Base-by-base conservation (phyloP, 2,797 vertebrate genomes). In the Perdix hodgsoniae region DNA sequence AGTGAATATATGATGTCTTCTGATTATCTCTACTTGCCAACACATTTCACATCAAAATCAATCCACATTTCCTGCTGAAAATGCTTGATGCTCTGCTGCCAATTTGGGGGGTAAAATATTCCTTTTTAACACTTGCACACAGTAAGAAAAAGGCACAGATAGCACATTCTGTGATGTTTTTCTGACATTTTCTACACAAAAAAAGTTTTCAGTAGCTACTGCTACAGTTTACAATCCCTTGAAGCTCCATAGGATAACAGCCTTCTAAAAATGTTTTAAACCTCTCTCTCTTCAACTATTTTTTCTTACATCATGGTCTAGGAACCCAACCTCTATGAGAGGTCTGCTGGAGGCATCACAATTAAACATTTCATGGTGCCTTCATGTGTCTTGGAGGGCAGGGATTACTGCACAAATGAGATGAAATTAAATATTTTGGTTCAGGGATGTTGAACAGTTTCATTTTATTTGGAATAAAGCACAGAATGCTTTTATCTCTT, bases 101-200 rank as follows among this genome's bases (percentile, higher is more conserved):
- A 95, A 84, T 67, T 90, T 93, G 80, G 60, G 37, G 60, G 19
- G 61, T 67, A 94, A 92, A 94, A 90, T 77, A 76, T 42, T 52
- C 50, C 35, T 35, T 95, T 94, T 91, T 91, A 95, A 93, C 91
- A 93, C 83, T 94, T 93, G 74, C 83, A 82, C 31, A 67, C 0
- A 1, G 74, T 29, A 88, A 88, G 47, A 91, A 63, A 60, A 90
- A 95, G 42, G 14, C 82, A 87, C 76, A 83, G 19, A 74, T 91
- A 61, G 52, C 91, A 91, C 42, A 92, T 83, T 86, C 85, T 70
- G 35, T 91, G 76, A 87, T 91, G 26, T 45, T 93, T 92, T 94
- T 81, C 81, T 94, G 83, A 83, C 90, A 96, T 92, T 93, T 91
- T 86, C 76, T 79, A 47, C 59, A 86, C 85, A 92, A 92, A 90